Percentiles rank a stretch among this genome's conserved stretches.
Conservation (phyloP, 2,888 invertebrate species). For the Oligia latruncula region DNA sequence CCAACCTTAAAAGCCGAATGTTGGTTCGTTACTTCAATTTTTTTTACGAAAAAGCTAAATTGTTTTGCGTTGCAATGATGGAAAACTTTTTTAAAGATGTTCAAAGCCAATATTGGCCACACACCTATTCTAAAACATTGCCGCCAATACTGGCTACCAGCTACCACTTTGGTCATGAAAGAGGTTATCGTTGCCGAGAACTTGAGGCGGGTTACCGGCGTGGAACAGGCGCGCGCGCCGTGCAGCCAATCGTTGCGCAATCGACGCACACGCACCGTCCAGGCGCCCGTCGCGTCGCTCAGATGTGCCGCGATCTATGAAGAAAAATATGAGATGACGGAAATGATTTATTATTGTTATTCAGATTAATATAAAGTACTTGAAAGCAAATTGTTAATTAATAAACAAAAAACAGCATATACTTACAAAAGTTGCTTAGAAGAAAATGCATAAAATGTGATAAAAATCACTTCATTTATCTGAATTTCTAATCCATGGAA, state of each 20-base stretch:
- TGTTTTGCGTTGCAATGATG: background rate
- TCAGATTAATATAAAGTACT: background rate
- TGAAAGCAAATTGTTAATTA: background rate
- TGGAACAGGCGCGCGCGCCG: constrained; percentile 73
- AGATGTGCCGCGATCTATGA: constrained; percentile 52
- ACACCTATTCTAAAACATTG: constrained; percentile 6
- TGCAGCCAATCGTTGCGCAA: constrained; percentile 82
- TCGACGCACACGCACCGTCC: constrained; percentile 70
- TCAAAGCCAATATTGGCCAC: constrained; percentile 1
- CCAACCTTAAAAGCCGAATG: background rate
- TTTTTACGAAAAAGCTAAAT: background rate
- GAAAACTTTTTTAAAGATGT: background rate
- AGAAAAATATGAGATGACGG: constrained; percentile 32
- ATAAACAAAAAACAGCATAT: background rate
- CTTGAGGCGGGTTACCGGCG: constrained; percentile 79
- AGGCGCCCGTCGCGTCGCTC: constrained; percentile 31
- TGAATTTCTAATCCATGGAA: background rate
- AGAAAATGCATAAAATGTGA: background rate
- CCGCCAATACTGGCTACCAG: constrained; percentile 9
- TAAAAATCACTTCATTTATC: background rate
- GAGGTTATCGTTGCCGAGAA: constrained; percentile 86
- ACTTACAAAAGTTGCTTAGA: background rate
- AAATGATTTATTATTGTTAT: constrained; percentile 30
- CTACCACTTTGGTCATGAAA: constrained; percentile 69
- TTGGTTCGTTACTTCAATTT: background rate